Evolutionary conservation across 2,888 invertebrate species (phyloP), one percentile per base, ranked within the genome.

Genomic region (Mimas tiliae): DNA sequence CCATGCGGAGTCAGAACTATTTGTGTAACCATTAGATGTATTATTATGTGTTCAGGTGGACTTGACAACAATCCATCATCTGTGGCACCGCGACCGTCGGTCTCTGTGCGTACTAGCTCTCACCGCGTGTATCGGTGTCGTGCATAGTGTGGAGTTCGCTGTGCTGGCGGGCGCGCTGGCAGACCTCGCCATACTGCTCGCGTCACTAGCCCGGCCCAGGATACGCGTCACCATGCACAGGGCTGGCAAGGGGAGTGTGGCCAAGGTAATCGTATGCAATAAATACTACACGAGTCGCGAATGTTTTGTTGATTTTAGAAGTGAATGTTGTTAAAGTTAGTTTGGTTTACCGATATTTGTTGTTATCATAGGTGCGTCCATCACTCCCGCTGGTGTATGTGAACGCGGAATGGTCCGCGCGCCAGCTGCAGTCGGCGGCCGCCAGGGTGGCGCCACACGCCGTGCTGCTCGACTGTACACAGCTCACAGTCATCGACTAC

Each of bases 91-190:
- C 71, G 94, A 89, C 82, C 95, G 95, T 80, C 84, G 90, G 69
- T 97, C 97, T 85, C 94, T 96, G 66, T 76, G 94, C 58, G 95
- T 97, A 66, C 95, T 96, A 79, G 75, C 94, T 65, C 88, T 95
- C 14, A 98, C 98, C 63, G 96, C 88, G 74, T 65, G 58, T 0
- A 92, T 95, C 52, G 96, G 97, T 70, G 86, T 98, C 65, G 81
- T 94, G 65, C 90, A 95, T 69, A 96, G 97, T 33, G 96, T 98
- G 58, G 97, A 98, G 94, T 94, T 96, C 78, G 98, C 98, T 63
- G 95, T 98, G 71, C 90, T 97, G 38, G 93, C 95, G 62, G 98
- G 98, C 67, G 95, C 96, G 70, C 79, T 95, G 16, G 88, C 95
- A 45, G 96, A 96, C 82, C 91, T 96, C 67, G 82, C 95, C 4